Percentiles rank a stretch among this genome's conserved stretches.
Conservation (phyloP, 2,797 vertebrate species). For the Artibeus jamaicensis region DNA sequence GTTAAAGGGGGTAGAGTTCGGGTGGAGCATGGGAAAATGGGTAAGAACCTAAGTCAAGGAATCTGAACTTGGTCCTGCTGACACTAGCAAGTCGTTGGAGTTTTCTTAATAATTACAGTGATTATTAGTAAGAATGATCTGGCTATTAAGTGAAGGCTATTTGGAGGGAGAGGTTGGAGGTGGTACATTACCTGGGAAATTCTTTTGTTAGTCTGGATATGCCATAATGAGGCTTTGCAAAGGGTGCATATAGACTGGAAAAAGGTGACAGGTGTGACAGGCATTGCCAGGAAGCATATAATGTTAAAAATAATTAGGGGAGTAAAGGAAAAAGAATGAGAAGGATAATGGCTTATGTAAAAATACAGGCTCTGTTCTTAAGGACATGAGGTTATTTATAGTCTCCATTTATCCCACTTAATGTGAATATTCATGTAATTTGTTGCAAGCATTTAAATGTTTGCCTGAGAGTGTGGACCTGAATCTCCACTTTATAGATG, state of each 20-base stretch:
- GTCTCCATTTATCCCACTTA: not conserved
- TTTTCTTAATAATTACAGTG: not conserved
- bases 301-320: not conserved
- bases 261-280: not conserved
- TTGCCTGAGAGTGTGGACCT: not conserved
- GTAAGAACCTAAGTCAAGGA: not conserved
- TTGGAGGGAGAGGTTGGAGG: not conserved
- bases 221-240: not conserved
- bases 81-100: not conserved
- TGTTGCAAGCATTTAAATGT: not conserved
- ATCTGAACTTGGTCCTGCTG: not conserved
- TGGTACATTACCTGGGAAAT: not conserved
- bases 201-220: not conserved
- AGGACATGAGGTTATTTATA: not conserved
- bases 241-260: not conserved
- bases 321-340: not conserved
- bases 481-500: not conserved
- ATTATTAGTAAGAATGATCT: not conserved
- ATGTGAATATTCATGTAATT: not conserved
- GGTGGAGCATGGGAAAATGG: not conserved
- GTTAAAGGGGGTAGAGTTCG: not conserved
- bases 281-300: not conserved
- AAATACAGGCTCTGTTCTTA: not conserved
- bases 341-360: not conserved
- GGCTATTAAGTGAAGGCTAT: not conserved